Conservation (phyloP, 2,797 vertebrate genomes). For the Orientallactaga sibirica region DNA sequence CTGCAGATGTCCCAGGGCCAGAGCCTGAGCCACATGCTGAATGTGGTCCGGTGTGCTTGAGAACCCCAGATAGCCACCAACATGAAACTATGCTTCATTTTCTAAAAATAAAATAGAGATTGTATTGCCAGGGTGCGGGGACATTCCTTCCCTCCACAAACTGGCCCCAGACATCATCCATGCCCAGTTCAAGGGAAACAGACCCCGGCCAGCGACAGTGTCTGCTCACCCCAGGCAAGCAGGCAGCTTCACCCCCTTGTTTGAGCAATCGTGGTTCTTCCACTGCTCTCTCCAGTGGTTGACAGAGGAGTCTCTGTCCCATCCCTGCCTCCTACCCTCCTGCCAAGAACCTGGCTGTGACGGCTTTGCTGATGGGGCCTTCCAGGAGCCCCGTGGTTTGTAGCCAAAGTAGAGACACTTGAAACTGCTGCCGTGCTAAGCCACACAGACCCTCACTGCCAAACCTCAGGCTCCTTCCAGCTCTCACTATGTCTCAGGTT, state of each 20-base stretch:
- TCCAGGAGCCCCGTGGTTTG: not conserved
- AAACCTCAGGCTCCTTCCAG: not conserved
- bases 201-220: not conserved
- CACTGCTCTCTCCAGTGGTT: not conserved
- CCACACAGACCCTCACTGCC: not conserved
- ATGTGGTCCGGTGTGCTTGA: not conserved
- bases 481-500: not conserved
- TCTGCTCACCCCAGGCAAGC: not conserved
- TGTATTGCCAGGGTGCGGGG: not conserved
- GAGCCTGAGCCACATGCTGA: not conserved
- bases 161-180: not conserved
- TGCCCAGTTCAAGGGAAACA: not conserved
- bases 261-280: not conserved
- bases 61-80: constrained; percentile 52
- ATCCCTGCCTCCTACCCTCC: not conserved
- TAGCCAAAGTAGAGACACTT: not conserved
- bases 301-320: constrained; percentile 66
- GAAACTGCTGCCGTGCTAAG: not conserved
- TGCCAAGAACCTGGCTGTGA: not conserved
- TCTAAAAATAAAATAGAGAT: not conserved
- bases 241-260: not conserved
- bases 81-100: not conserved
- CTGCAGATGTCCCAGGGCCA: not conserved
- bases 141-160: not conserved
- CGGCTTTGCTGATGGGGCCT: not conserved